Evolutionary conservation across 2,797 vertebrate species (phyloP).

Genomic region (Lophotriccus pileatus): DNA sequence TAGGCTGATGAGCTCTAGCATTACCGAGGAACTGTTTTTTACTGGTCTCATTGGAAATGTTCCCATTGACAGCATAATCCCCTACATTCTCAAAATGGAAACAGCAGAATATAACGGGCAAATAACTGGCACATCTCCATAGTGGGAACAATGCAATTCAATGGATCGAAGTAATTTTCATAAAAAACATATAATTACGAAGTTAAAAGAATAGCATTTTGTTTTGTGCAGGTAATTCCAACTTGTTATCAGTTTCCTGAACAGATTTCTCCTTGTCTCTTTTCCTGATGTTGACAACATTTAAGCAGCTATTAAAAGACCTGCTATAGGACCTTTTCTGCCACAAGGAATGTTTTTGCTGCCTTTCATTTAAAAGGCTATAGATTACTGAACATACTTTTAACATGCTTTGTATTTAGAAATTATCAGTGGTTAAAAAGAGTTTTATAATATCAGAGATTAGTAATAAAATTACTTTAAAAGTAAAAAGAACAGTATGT

Average conservation of each 20-base stretch:
- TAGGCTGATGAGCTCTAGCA: conserved; percentile 94
- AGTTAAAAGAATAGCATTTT: conserved; percentile 22
- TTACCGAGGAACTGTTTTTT: conserved; percentile 99
- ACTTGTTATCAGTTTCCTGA: conserved; percentile 24
- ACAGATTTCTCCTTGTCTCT: conserved; percentile 33
- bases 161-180: background rate
- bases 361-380: conserved; percentile 74
- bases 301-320: conserved; percentile 43
- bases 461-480: conserved; percentile 73
- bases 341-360: conserved; percentile 65
- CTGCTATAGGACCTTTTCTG: conserved; percentile 55
- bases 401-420: conserved; percentile 74
- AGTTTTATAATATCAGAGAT: conserved; percentile 73
- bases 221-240: conserved; percentile 54
- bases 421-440: conserved; percentile 70
- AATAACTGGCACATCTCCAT: conserved; percentile 84
- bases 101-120: conserved; percentile 97
- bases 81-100: conserved; percentile 99
- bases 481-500: conserved; percentile 66
- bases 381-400: conserved; percentile 70
- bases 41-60: conserved; percentile 97
- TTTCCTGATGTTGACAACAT: conserved; percentile 35
- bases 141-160: conserved; percentile 38
- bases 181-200: background rate
- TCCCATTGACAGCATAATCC: conserved; percentile 99